These are phyloP conservation scores for Oxystoma pomonae DNA, from an alignment of 2,888 invertebrate genomes.

Conservation along the genomic window DNA sequence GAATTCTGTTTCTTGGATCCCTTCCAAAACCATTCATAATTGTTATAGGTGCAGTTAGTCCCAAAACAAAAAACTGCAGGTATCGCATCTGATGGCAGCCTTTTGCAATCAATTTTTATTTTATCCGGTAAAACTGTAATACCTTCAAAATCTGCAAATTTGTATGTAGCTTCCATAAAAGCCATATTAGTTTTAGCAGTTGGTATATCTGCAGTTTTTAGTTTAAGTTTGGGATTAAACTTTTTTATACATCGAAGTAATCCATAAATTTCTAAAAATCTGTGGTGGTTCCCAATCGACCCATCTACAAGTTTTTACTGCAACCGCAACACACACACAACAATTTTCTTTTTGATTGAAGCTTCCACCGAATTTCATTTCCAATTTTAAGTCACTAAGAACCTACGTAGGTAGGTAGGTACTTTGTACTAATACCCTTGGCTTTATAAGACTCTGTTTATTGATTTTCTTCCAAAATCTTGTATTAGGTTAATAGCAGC, in stretches of 20 bases:
- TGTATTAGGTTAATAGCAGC: constrained; percentile 65
- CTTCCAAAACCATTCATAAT: constrained; percentile 58
- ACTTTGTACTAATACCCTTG: too few species aligned
- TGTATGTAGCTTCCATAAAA: constrained; percentile 74
- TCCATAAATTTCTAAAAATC: constrained; percentile 32
- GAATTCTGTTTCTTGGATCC: too few species aligned
- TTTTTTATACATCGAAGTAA: constrained; percentile 22
- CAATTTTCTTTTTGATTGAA: constrained; percentile 24
- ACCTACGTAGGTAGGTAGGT: too few species aligned
- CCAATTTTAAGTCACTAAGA: constrained; percentile 26
- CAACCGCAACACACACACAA: constrained; percentile 52
- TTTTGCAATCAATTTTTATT: constrained; percentile 68
- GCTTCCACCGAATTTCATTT: constrained; percentile 30
- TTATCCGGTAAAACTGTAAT: constrained; percentile 60
- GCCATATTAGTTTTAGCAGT: constrained; percentile 63
- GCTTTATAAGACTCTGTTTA: too few species aligned
- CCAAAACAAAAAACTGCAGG: constrained; percentile 78
- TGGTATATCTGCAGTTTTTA: constrained; percentile 59
- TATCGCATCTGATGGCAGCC: constrained; percentile 75
- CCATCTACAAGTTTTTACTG: constrained; percentile 61
- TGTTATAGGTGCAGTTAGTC: constrained; percentile 72
- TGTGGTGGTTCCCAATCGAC: constrained; percentile 71
- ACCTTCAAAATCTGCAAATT: constrained; percentile 60
- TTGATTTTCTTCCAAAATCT: constrained; percentile 49
- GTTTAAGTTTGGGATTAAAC: constrained; percentile 26